Base-by-base conservation (phyloP, 2,888 invertebrate species). In the Nebria brevicollis region DNA sequence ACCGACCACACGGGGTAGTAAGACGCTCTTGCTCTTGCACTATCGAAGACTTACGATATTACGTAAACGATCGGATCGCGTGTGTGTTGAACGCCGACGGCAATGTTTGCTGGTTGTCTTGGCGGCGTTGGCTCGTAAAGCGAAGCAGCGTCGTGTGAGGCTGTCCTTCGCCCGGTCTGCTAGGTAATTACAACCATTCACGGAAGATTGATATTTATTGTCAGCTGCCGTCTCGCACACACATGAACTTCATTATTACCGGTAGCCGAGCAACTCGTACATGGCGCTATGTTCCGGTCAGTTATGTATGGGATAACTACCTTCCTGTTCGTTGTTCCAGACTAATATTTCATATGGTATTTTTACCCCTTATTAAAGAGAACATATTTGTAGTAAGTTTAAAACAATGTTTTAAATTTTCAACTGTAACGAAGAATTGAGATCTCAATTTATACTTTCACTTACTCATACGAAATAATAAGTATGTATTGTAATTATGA, bases 121-220 rank as follows among this genome's bases (percentile, higher is more conserved):
- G 73, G 65, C 20, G 8, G 25, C 68, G 73, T 15, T 64, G 8
- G 25, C 68, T 5, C 6, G 25, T 68, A 13, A 15, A 66, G 26
- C 73, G 34, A 34, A 41, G 25, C 70, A 68, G 42, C 77, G 42
- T 70, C 70, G 77, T 77, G 70, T 70, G 77, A 68, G 68, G 43
- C 70, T 73, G 54, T 54, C 54, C 7, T 54, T 54, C 54, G 54
- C 54, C 54, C 54, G 54, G 54, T 7, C 54, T 54, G 54, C 7
- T 54, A 54, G 54, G 74, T 79, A 79, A 79, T 79, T 79, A 79
- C 79, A 25, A 66, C 74, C 79, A 74, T 79, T 74, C 74, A 73
- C 11, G 79, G 79, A 79, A 79, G 79, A 79, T 79, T 79, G 79
- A 79, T 79, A 79, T 79, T 79, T 74, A 79, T 79, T 79, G 79